A percentile compares a stretch with the other conserved stretches of the same genome.
Conservation (phyloP, 2,113 vertebrate genomes). For the Rhynchomys soricoides region DNA sequence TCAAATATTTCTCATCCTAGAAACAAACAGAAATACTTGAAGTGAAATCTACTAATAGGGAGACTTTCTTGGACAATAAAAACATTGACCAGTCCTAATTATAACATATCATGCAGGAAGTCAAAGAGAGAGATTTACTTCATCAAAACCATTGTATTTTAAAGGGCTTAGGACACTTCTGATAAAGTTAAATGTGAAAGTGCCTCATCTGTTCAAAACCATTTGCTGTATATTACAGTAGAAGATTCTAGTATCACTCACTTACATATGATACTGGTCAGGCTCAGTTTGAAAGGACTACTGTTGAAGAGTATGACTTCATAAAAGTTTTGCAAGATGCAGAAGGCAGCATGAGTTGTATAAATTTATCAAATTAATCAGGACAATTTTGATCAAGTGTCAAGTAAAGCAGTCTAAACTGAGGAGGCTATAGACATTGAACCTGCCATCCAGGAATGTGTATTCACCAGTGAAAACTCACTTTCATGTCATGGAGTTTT, state of each 20-base stretch:
- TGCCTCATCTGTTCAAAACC: conserved; percentile 97
- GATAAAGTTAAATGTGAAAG: conserved; percentile 99
- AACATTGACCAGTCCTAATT: conserved; percentile 94
- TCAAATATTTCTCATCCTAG: conserved; percentile 94
- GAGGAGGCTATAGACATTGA: conserved; percentile 97
- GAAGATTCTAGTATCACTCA: conserved; percentile 96
- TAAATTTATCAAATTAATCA: conserved; percentile 96
- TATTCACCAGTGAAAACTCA: conserved; percentile 94
- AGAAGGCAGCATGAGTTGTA: conserved; percentile 96
- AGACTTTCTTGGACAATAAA: conserved; percentile 97
- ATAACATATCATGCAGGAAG: conserved; percentile 93
- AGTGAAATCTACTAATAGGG: conserved; percentile 98
- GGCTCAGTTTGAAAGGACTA: conserved; percentile 95
- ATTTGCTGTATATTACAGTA: conserved; percentile 98
- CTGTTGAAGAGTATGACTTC: conserved; percentile 93
- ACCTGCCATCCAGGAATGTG: conserved; percentile 95
- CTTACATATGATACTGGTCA: conserved; percentile 96
- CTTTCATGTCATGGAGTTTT: conserved; percentile 94
- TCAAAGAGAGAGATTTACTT: conserved; percentile 95
- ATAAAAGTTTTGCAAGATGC: conserved; percentile 98
- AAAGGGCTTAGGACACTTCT: conserved; percentile 95
- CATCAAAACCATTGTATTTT: conserved; percentile 97
- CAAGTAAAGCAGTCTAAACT: conserved; percentile 96
- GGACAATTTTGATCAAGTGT: conserved; percentile 95
- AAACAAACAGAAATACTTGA: conserved; percentile 97